These are phyloP conservation scores for Parasteatoda tepidariorum DNA, from an alignment of 1,140 invertebrate species.

Conservation along the genomic window DNA sequence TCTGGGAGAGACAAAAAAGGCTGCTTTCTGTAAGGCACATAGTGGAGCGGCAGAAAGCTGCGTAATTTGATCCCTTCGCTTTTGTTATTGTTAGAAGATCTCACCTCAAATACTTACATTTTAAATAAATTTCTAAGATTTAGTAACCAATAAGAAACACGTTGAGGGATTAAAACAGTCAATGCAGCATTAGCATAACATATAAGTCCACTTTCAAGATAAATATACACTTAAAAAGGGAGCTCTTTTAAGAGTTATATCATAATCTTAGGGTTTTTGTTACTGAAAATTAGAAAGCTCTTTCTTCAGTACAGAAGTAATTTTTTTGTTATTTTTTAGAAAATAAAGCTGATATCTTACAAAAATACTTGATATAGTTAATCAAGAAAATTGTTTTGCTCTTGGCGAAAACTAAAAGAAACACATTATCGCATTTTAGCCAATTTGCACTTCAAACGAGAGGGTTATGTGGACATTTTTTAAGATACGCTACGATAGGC, in stretches of 20 bases:
- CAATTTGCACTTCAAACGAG: slow-evolving; percentile 58
- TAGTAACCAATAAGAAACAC: slow-evolving; percentile 48
- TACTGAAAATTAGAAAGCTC: slow-evolving; percentile 4
- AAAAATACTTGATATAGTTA: slow-evolving; percentile 48
- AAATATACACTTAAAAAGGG: slow-evolving; percentile 33
- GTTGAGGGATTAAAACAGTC: slow-evolving; percentile 49
- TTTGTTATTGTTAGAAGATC: neutral
- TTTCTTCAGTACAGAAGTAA: neutral
- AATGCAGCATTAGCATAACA: slow-evolving; percentile 49
- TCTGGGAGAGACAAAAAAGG: neutral
- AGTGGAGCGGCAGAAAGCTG: neutral
- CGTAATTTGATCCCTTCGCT: neutral
- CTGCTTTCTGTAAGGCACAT: neutral
- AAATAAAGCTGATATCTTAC: slow-evolving; percentile 28
- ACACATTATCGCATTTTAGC: no score
- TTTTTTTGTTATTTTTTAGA: slow-evolving; percentile 13
- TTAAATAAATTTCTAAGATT: slow-evolving; percentile 48
- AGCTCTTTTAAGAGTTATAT: slow-evolving; percentile 49
- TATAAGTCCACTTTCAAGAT: slow-evolving; percentile 19
- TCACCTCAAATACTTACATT: slow-evolving; percentile 37
- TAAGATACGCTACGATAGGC: neutral
- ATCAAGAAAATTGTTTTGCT: slow-evolving; percentile 56
- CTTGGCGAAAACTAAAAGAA: slow-evolving; percentile 26
- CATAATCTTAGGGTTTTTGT: slow-evolving; percentile 50
- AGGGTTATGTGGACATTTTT: slow-evolving; percentile 9